Conservation (phyloP, 30 jellyfish, hydroid and myxozoan species). For the Pseudorhiza aurosa region DNA sequence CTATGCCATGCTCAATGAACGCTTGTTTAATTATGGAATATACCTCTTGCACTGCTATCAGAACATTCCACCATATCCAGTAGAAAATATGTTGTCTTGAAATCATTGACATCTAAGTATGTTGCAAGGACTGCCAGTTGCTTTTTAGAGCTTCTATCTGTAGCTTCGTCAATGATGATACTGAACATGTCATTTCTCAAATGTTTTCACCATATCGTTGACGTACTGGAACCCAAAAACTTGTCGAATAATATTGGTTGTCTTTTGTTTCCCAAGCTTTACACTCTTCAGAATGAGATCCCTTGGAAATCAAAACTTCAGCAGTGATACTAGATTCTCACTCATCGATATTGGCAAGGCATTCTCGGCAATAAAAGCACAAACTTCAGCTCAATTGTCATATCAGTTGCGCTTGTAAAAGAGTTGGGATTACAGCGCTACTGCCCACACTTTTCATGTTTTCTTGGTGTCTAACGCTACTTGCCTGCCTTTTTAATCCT, state of each 20-base stretch:
- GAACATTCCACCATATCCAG: too few relatives aligned
- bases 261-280: conserved; percentile 29
- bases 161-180: conserved; percentile 28
- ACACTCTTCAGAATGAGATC: neutral
- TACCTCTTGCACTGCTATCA: too few relatives aligned
- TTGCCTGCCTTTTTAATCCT: neutral
- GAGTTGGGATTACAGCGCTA: neutral
- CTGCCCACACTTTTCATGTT: neutral
- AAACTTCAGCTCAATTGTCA: too few relatives aligned
- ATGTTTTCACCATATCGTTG: neutral
- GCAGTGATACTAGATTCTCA: conserved; percentile 1
- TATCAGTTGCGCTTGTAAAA: too few relatives aligned
- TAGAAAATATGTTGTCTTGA: too few relatives aligned
- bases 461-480: neutral
- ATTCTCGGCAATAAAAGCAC: conserved; percentile 13
- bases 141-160: conserved; percentile 4
- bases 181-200: neutral
- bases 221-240: conserved; percentile 14
- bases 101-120: neutral
- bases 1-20: neutral
- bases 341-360: neutral
- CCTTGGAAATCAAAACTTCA: conserved; percentile 2
- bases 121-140: conserved; percentile 9
- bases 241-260: conserved; percentile 14
- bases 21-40: neutral